These are phyloP conservation scores for Saguinus imperator DNA, from an alignment of 2,113 vertebrate genomes.

Conservation along the genomic window DNA sequence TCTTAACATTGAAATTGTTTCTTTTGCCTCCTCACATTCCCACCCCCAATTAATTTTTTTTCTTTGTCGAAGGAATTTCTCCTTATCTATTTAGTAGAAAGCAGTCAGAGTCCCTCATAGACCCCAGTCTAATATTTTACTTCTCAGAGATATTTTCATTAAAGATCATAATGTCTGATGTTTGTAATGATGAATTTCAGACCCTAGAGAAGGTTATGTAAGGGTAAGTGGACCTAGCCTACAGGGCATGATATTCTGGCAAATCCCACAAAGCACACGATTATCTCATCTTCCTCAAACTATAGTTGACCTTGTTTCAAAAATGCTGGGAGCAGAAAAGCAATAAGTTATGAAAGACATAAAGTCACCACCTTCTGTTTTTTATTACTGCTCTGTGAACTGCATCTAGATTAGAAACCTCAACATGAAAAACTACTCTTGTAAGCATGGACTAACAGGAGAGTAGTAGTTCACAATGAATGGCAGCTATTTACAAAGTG, in stretches of 20 bases:
- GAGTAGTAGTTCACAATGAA: background rate
- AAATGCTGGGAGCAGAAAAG: conserved; percentile 12
- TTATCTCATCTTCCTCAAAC: background rate
- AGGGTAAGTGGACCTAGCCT: background rate
- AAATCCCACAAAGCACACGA: background rate
- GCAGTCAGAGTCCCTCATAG: background rate
- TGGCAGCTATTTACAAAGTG: background rate
- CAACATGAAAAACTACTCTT: background rate
- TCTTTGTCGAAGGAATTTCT: background rate
- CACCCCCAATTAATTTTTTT: background rate
- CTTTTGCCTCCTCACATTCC: background rate
- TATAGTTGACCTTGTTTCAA: conserved; percentile 20
- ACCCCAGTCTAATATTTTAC: background rate
- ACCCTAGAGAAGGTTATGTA: background rate
- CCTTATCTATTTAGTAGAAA: background rate
- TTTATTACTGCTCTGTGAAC: background rate
- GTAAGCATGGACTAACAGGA: background rate
- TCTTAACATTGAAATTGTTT: background rate
- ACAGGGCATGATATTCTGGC: background rate
- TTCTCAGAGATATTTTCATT: background rate
- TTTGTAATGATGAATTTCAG: background rate
- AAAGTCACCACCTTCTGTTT: background rate
- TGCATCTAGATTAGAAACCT: background rate
- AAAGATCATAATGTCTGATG: background rate
- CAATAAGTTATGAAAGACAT: background rate